Conservation (phyloP, 2,797 vertebrate genomes). For the Acomys russatus region DNA sequence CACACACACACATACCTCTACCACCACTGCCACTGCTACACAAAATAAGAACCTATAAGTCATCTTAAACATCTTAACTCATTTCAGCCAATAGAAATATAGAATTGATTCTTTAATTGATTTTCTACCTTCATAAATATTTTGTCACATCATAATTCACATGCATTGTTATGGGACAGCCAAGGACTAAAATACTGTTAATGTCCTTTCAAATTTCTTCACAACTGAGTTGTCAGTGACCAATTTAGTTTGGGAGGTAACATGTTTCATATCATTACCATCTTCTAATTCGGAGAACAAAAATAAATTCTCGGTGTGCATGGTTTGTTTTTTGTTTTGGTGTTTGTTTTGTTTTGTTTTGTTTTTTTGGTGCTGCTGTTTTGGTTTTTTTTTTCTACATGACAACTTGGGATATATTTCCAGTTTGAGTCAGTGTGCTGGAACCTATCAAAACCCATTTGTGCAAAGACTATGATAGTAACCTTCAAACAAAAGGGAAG, state of each 20-base stretch:
- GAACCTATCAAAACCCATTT: not conserved
- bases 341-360: too few species aligned
- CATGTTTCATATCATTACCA: not conserved
- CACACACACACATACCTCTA: not conserved
- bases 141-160: not conserved
- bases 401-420: not conserved
- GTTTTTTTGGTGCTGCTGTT: too few species aligned
- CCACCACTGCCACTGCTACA: not conserved
- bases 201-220: not conserved
- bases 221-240: not conserved
- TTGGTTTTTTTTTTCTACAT: not conserved
- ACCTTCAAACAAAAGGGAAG: slow-evolving; percentile 18
- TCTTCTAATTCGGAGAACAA: slow-evolving; percentile 29
- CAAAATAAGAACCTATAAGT: not conserved
- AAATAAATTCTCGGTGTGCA: not conserved
- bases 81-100: not conserved
- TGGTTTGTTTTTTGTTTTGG: slow-evolving; percentile 17
- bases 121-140: not conserved
- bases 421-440: not conserved
- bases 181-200: rapidly evolving
- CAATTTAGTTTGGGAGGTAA: slow-evolving; percentile 14
- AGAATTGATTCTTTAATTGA: not conserved
- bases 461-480: not conserved
- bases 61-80: slow-evolving; percentile 45
- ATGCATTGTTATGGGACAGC: not conserved